phyloP scores from a whole-genome alignment of 2,113 vertebrate species.

The Strix uralensis region DNA sequence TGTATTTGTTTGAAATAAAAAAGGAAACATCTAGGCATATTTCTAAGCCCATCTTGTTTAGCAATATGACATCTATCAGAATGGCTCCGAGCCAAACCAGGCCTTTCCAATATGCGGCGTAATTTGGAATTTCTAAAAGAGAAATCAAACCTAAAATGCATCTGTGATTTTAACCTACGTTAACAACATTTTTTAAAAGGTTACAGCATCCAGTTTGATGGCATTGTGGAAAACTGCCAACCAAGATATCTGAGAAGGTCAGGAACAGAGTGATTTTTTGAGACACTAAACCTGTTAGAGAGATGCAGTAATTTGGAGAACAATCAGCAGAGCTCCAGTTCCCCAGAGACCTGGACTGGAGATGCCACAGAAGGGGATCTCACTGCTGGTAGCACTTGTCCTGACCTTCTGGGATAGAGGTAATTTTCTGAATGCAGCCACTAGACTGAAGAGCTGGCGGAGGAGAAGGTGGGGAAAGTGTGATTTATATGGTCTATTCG shows the following conservation, averaged over 20 bases:
- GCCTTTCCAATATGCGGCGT: not conserved
- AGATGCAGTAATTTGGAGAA: conserved; percentile 10
- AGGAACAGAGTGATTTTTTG: not conserved
- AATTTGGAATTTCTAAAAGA: conserved; percentile 29
- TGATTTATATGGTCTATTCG: not conserved
- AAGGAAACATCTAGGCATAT: conserved; percentile 24
- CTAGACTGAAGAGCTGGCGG: not conserved
- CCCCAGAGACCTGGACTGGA: not conserved
- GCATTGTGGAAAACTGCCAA: not conserved
- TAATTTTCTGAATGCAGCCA: not conserved
- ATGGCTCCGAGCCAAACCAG: conserved; percentile 32
- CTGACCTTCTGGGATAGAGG: conserved; percentile 9
- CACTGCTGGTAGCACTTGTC: not conserved
- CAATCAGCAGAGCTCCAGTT: not conserved
- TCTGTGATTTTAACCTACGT: conserved; percentile 38
- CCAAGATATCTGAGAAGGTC: not conserved
- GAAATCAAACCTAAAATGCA: conserved; percentile 38
- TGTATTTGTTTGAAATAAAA: conserved; percentile 55
- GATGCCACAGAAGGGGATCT: not conserved
- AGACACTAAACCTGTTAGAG: conserved; percentile 6
- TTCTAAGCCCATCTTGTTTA: conserved; percentile 60
- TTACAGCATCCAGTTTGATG: conserved; percentile 15
- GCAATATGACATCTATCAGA: conserved; percentile 47
- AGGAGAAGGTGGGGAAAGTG: not conserved
- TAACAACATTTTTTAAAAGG: conserved; percentile 52